phyloP scores from a whole-genome alignment of 2,113 vertebrate species.

The Phainopepla nitens region DNA sequence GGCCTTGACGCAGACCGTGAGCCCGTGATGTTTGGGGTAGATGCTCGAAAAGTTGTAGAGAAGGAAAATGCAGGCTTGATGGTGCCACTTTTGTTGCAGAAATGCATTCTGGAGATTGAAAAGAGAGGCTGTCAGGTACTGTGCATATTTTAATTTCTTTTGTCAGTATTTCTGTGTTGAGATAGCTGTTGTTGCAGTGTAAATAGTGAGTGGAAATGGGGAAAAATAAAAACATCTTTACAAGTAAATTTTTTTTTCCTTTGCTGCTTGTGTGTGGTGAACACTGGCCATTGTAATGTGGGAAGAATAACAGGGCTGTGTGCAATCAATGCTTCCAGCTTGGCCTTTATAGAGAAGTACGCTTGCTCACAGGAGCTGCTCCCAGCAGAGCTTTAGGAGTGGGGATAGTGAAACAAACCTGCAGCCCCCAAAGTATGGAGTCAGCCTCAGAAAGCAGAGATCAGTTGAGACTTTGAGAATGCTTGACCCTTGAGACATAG shows the following conservation, averaged over 20 bases:
- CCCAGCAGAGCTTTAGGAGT: not conserved
- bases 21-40: constrained; percentile 88
- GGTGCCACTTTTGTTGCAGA: constrained; percentile 91
- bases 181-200: not conserved
- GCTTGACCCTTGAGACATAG: not conserved
- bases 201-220: not conserved
- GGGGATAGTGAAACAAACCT: not conserved
- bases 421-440: not conserved
- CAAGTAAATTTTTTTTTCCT: not conserved
- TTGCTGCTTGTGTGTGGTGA: not conserved
- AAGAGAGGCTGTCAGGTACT: constrained; percentile 96
- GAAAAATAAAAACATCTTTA: not conserved
- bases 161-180: not conserved
- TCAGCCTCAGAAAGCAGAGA: not conserved
- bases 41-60: constrained; percentile 89
- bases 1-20: constrained; percentile 75
- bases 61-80: constrained; percentile 85
- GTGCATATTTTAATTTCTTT: not conserved
- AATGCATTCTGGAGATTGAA: constrained; percentile 95
- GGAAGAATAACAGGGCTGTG: not conserved
- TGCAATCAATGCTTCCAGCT: not conserved
- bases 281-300: not conserved
- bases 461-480: not conserved
- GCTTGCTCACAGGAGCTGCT: not conserved
- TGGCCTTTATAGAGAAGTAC: not conserved